Percentiles rank a stretch among this genome's conserved stretches.
These are phyloP conservation scores for Allygus modestus DNA, from an alignment of 2,888 invertebrate species.

Conservation along the genomic window DNA sequence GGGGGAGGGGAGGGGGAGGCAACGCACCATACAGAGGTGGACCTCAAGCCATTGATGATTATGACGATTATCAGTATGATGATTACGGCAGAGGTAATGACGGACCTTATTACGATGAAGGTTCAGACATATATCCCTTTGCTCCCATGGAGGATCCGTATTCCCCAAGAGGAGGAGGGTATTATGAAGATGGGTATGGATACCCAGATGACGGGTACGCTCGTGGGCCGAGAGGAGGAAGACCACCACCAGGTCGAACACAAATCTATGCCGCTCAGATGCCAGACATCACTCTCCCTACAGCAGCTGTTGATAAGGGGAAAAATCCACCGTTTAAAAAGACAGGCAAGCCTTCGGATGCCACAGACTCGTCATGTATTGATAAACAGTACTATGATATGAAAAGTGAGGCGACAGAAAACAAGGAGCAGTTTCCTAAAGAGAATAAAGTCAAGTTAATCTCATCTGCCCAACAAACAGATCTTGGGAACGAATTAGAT, in stretches of 20 bases:
- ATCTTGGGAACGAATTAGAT: constrained; percentile 25
- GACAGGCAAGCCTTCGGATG: neutral
- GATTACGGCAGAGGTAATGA: neutral
- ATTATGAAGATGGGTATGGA: constrained; percentile 10
- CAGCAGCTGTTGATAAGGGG: neutral
- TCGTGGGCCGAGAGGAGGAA: neutral
- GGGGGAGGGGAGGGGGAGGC: neutral
- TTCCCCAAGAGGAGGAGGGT: neutral
- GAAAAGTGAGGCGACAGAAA: neutral
- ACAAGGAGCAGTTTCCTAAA: neutral
- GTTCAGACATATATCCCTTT: neutral
- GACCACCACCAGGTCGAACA: neutral
- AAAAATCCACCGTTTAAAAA: constrained; percentile 37
- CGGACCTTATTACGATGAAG: neutral
- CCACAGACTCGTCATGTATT: neutral
- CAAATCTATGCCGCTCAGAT: constrained; percentile 29
- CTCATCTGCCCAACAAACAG: constrained; percentile 18
- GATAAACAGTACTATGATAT: constrained; percentile 14
- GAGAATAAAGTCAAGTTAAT: constrained; percentile 17
- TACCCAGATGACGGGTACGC: constrained; percentile 7
- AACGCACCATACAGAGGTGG: neutral
- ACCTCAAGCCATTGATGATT: neutral
- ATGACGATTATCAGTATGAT: neutral
- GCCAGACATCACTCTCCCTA: constrained; percentile 11
- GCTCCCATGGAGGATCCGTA: neutral